Conservation (phyloP, 2,113 vertebrate species). For the Indicator indicator region DNA sequence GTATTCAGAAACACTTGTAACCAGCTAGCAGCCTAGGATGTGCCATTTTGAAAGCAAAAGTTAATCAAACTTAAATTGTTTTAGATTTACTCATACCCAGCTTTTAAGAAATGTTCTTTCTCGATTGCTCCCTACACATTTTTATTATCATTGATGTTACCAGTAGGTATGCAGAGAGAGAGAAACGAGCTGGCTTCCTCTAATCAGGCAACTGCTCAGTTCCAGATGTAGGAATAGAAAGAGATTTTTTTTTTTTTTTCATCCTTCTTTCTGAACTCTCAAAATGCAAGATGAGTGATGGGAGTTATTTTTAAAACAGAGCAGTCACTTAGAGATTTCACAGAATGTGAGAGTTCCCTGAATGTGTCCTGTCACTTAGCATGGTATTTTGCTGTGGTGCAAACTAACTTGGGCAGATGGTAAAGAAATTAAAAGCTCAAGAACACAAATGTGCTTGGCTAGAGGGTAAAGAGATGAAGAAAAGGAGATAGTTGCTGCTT, state of each 20-base stretch:
- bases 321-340: slow-evolving; percentile 20
- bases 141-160: neutral
- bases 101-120: neutral
- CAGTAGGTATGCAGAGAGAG: neutral
- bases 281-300: slow-evolving; percentile 14
- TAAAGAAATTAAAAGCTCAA: slow-evolving; percentile 31
- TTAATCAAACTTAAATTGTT: neutral
- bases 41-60: neutral
- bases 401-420: slow-evolving; percentile 42
- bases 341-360: slow-evolving; percentile 20
- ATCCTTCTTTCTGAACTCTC: slow-evolving; percentile 13
- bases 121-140: fast-evolving
- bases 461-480: slow-evolving; percentile 2
- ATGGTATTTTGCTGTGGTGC: neutral
- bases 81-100: neutral
- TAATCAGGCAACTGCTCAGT: neutral
- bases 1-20: neutral
- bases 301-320: slow-evolving; percentile 33
- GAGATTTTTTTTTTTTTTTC: neutral
- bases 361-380: slow-evolving; percentile 45
- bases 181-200: neutral
- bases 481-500: neutral
- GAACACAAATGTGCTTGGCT: slow-evolving; percentile 27
- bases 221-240: neutral
- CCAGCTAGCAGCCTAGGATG: neutral